phyloP scores from a whole-genome alignment of 2,113 vertebrate genomes.

The Melozone crissalis region DNA sequence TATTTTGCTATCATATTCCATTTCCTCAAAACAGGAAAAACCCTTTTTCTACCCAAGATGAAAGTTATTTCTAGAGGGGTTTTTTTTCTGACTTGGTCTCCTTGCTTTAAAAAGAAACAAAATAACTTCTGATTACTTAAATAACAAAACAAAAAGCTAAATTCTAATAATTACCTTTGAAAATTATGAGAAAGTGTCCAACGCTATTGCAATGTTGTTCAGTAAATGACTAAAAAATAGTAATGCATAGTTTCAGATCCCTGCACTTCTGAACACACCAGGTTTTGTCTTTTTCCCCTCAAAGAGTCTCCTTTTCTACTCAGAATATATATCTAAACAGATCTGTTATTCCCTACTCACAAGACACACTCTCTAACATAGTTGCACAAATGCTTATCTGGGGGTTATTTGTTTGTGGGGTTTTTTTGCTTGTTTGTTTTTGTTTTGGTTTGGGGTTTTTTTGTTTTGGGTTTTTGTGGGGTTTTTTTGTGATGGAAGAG shows the following conservation, averaged over 20 bases:
- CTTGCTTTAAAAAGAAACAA: not conserved
- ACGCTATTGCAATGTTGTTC: not conserved
- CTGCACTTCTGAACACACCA: not conserved
- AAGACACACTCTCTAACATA: not conserved
- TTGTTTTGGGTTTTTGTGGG: not conserved
- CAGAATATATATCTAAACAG: not conserved
- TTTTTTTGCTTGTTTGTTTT: not conserved
- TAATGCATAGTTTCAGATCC: not conserved
- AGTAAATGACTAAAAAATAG: not conserved
- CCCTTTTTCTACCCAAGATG: not conserved
- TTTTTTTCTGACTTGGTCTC: not conserved
- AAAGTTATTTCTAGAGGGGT: fast-evolving
- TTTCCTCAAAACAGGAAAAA: not conserved
- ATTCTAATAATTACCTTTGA: not conserved
- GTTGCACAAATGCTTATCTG: not conserved
- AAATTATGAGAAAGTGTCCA: not conserved
- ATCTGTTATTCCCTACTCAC: not conserved
- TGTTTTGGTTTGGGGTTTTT: no score
- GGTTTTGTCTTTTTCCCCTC: fast-evolving
- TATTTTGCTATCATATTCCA: not conserved
- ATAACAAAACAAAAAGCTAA: not conserved
- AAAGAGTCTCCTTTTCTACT: not conserved
- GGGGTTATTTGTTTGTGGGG: no score
- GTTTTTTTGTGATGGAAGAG: not conserved
- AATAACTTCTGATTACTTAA: not conserved